Evolutionary conservation across 2,888 invertebrate genomes (phyloP).

Genomic region (Acleris holmiana): DNA sequence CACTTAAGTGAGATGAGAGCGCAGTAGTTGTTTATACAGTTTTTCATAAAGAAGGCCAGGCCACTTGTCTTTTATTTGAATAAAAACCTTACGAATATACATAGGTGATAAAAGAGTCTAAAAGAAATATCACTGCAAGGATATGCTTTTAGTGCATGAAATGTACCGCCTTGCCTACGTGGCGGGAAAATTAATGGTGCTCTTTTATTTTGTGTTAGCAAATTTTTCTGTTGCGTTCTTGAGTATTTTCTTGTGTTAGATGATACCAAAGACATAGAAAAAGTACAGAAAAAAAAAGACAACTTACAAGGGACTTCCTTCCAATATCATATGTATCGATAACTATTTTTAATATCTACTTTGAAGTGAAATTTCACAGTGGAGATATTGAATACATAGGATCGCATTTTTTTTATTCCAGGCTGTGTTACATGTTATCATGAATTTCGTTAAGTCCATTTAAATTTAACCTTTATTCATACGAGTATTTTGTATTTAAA

Average conservation of each 20-base stretch:
- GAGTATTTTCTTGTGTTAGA: conserved; percentile 21
- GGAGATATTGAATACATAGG: too few relatives aligned
- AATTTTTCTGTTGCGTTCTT: conserved; percentile 31
- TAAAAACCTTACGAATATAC: too few relatives aligned
- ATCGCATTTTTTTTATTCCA: too few relatives aligned
- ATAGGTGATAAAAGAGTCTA: background rate
- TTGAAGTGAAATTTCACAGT: too few relatives aligned
- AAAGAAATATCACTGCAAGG: background rate
- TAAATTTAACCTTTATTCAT: too few relatives aligned
- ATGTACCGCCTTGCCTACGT: conserved; percentile 22
- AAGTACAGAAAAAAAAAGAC: background rate
- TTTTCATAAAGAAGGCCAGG: conserved; percentile 16
- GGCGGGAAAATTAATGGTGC: conserved; percentile 31
- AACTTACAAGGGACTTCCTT: too few relatives aligned
- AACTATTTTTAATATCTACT: too few relatives aligned
- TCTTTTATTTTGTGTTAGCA: conserved; percentile 30
- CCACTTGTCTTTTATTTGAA: conserved; percentile 4
- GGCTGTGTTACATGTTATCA: too few relatives aligned
- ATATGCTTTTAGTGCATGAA: conserved; percentile 29
- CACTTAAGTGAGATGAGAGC: background rate
- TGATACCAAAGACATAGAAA: background rate
- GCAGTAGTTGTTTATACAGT: conserved; percentile 6
- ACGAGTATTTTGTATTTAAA: too few relatives aligned
- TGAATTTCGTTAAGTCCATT: too few relatives aligned
- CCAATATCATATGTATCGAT: too few relatives aligned